phyloP scores from a whole-genome alignment of 2,797 vertebrate genomes.

The Tiaroga cobitis region DNA sequence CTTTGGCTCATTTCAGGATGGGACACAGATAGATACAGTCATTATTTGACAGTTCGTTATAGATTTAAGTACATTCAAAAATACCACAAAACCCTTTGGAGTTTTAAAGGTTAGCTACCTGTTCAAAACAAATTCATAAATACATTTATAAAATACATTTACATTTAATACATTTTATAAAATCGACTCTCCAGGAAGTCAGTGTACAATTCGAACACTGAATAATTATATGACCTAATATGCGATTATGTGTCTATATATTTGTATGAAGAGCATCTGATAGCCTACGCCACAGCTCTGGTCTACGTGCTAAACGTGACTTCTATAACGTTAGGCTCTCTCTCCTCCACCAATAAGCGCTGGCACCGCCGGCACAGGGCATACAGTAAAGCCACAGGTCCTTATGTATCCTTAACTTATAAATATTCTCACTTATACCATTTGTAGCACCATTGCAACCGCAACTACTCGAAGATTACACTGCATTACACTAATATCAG shows the following conservation, averaged over 20 bases:
- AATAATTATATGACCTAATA: neutral
- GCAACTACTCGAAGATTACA: neutral
- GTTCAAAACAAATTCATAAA: neutral
- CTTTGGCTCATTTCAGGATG: neutral
- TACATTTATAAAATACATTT: too few relatives aligned
- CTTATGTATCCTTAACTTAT: neutral
- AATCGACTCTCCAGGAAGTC: neutral
- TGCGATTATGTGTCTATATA: neutral
- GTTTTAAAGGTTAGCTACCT: neutral
- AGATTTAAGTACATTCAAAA: neutral
- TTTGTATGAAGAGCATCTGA: neutral
- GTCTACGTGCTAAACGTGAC: constrained; percentile 49
- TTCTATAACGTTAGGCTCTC: neutral
- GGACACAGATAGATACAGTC: neutral
- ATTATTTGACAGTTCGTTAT: neutral
- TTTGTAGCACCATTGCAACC: neutral
- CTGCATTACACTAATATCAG: neutral
- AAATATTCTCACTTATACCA: neutral
- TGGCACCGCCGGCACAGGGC: neutral
- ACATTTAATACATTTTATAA: too few relatives aligned
- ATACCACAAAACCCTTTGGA: too few relatives aligned
- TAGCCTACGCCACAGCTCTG: neutral
- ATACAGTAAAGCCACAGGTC: neutral
- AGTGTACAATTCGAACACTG: neutral
- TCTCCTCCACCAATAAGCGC: neutral